Base-by-base conservation (phyloP, 92 coral and sea anemone genomes). In the Heliopora coerulea region DNA sequence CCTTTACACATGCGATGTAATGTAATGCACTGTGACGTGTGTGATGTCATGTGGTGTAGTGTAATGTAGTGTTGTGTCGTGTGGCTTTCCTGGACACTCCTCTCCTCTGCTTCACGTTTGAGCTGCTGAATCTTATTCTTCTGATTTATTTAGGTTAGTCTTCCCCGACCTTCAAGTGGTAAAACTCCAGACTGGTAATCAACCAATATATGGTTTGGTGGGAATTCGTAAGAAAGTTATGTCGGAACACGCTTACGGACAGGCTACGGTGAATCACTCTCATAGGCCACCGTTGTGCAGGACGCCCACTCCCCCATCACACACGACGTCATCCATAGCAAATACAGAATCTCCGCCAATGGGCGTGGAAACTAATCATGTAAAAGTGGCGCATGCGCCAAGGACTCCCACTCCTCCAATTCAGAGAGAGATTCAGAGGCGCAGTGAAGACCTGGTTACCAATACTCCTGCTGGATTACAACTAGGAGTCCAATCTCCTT, bases 121-220 rank as follows among this genome's bases (percentile, higher is more conserved):
- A n/a, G 5, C 12, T 37, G 5, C 42, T 25, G 66, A 20, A 54
- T 54, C 29, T 17, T n/a, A n/a, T 20, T 39, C 34, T 32, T 31
- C 15, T 3, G 24, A 9, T 54, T 28, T 29, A 12, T 33, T 7
- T 84, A 93, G 98, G 82, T 72, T 76, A 73, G 95, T 86, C 1
- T 88, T 85, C 65, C 96, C 98, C 27, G 91, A 84, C 33, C 91
- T 84, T 41, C 98, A 93, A 70, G 73, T 93, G n/a, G 84, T 90
- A 27, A 86, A 96, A 72, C 84, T 90, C 13, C 86, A 84, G 25
- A 66, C 96, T 41, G 91, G 95, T 37, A 83, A 80, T 27, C 96
- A 95, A 70, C 80, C 86, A 19, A 91, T 90, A 59, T 90, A 90
- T 80, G 99, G 89, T 44, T 59, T 95, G 65, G 88, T 87, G 39